phyloP scores from a whole-genome alignment of 2,888 invertebrate species.

The Phorcus lineatus region DNA sequence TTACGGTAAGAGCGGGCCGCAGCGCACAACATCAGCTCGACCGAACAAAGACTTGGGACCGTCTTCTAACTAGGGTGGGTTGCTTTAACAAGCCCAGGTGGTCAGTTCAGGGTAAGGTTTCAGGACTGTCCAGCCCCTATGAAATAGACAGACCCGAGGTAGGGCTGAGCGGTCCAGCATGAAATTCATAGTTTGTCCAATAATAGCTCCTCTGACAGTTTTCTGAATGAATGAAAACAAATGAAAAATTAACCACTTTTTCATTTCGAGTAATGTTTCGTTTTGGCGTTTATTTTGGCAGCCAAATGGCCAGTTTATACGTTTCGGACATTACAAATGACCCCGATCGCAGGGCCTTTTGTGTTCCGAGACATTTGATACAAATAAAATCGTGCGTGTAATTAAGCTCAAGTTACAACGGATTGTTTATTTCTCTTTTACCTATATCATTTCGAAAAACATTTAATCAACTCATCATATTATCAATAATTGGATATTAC shows the following conservation, averaged over 20 bases:
- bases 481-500: no score
- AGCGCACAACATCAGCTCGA: not conserved
- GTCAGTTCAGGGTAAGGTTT: not conserved
- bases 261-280: not conserved
- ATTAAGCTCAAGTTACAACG: no score
- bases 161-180: not conserved
- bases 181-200: not conserved
- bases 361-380: not conserved
- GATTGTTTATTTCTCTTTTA: no score
- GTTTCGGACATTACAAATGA: not conserved
- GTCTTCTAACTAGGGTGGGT: not conserved
- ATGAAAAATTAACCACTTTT: slow-evolving; percentile 16
- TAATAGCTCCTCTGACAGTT: not conserved
- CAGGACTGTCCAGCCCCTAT: slow-evolving; percentile 1
- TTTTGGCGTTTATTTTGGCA: not conserved
- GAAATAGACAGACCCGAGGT: not conserved
- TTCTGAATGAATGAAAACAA: not conserved
- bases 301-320: not conserved
- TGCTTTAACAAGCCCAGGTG: not conserved
- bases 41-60: not conserved
- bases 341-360: not conserved
- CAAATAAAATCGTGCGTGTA: not conserved
- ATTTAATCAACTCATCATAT: no score
- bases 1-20: not conserved
- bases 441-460: no score